Base-by-base conservation (phyloP, 1,140 invertebrate genomes). In the Brachionus manjavacas region DNA sequence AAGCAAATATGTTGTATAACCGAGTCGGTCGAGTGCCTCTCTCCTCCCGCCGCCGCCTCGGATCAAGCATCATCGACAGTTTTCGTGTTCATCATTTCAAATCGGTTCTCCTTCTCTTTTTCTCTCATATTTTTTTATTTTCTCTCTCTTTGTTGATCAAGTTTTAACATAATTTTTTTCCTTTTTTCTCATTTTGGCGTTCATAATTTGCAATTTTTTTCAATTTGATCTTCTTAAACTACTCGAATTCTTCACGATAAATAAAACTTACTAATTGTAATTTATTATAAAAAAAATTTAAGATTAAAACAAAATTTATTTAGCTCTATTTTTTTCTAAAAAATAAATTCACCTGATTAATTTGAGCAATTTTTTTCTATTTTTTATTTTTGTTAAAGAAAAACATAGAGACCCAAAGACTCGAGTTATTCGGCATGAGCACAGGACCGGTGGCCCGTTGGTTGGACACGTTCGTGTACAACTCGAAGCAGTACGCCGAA, bases 271-370 rank as follows among this genome's bases (percentile, higher is more conserved):
- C 68, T 72, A 72, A 72, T 72, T 72, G 68, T 72, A 72, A 72
- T 72, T 72, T 72, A 76, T 76, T 76, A 76, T 76, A 76, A 76
- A 76, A 35, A 46, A 41, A 41, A 14, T 25, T 12, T n/a, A 49
- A 39, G 49, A 20, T 49, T 49, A 49, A 46, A 43, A 41, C 16
- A 39, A 74, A 74, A 74, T 49, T 25, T 76, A 35, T 76, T 74
- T n/a, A 14, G 39, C 43, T 74, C n/a, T 20, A 35, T 76, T 4
- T 16, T 41, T 16, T 41, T 49, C 6, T 20, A 12, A 46, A 76
- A 76, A 76, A 76, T 76, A 23, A 76, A 49, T 76, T 76, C 72
- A 76, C 72, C 72, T 76, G 72, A 76, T 76, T 76, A 52, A 49
- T 52, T n/a, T 43, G 16, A 28, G 12, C 20, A 74, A 7, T 43